phyloP scores from a whole-genome alignment of 1,140 invertebrate species.

The Bicyclus anynana region DNA sequence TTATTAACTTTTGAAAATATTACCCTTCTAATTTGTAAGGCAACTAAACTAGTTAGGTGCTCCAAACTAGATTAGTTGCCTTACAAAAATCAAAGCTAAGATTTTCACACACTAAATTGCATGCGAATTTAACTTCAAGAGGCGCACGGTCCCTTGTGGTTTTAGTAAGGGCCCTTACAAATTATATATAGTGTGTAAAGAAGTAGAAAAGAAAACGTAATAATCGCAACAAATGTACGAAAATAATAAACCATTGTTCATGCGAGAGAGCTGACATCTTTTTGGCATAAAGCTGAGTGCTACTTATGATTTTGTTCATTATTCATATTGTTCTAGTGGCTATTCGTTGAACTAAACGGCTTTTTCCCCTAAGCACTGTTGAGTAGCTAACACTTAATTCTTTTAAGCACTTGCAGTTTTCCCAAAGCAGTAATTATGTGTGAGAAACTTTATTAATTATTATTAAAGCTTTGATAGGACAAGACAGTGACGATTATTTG shows the following conservation, averaged over 20 bases:
- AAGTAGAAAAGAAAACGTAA: conserved; percentile 57
- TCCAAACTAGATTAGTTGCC: too few relatives aligned
- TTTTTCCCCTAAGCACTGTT: conserved; percentile 44
- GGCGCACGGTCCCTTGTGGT: conserved; percentile 43
- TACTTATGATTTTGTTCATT: conserved; percentile 59
- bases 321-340: conserved; percentile 57
- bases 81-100: not conserved
- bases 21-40: too few relatives aligned
- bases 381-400: conserved; percentile 47
- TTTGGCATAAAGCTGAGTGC: conserved; percentile 58
- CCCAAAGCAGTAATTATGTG: conserved; percentile 27
- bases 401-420: conserved; percentile 42
- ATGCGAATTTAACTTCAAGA: conserved; percentile 47
- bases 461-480: too few relatives aligned
- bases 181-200: conserved; percentile 37
- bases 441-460: conserved; percentile 29
- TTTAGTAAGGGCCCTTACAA: conserved; percentile 44
- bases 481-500: too few relatives aligned
- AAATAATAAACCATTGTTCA: conserved; percentile 59
- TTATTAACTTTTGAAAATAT: too few relatives aligned
- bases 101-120: conserved; percentile 39
- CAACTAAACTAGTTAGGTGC: too few relatives aligned
- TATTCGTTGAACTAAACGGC: conserved; percentile 53
- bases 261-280: conserved; percentile 56
- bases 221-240: conserved; percentile 63